Evolutionary conservation across 2,113 vertebrate genomes (phyloP).

Genomic region (Rhizomys pruinosus): DNA sequence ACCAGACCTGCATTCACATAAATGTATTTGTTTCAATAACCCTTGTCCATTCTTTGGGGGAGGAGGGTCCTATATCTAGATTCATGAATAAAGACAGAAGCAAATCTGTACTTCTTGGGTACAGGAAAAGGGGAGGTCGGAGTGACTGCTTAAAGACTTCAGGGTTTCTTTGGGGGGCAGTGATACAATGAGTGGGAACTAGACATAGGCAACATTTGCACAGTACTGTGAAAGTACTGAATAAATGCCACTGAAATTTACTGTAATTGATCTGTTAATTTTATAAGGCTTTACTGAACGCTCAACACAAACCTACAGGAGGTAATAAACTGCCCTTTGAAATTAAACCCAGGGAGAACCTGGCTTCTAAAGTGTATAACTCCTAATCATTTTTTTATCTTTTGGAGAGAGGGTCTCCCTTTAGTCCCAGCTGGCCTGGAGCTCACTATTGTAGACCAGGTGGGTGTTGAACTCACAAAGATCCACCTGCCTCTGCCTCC

Average conservation of each 20-base stretch:
- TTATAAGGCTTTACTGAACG: not conserved
- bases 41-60: not conserved
- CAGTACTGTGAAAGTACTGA: not conserved
- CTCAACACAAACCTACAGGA: not conserved
- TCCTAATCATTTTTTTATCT: too few relatives aligned
- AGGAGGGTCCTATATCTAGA: not conserved
- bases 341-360: not conserved
- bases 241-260: not conserved
- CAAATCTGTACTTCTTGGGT: not conserved
- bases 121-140: not conserved
- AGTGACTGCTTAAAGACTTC: not conserved
- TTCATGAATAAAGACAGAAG: not conserved
- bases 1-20: not conserved
- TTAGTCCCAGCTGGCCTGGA: too few relatives aligned
- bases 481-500: too few relatives aligned
- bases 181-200: conserved; percentile 20
- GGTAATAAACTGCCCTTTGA: not conserved
- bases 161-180: not conserved
- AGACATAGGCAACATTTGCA: not conserved
- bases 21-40: not conserved
- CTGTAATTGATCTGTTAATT: not conserved
- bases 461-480: too few relatives aligned
- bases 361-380: not conserved
- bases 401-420: too few relatives aligned
- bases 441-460: too few relatives aligned